phyloP scores from a whole-genome alignment of 2,113 vertebrate species.

The Triplophysa rosa region DNA sequence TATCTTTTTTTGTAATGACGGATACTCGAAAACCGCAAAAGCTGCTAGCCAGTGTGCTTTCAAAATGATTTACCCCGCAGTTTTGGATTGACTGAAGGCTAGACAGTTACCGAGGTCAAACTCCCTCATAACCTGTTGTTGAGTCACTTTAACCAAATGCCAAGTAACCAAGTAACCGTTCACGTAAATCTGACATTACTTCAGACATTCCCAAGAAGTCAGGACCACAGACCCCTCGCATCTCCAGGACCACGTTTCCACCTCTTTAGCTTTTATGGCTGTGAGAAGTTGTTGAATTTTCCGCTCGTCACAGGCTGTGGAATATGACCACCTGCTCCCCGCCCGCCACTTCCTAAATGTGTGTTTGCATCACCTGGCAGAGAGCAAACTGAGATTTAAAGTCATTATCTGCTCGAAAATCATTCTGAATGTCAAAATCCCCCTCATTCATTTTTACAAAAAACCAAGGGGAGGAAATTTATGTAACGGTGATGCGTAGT shows the following conservation, averaged over 20 bases:
- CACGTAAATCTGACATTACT: neutral
- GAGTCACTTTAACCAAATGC: slow-evolving; percentile 1
- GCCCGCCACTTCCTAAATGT: slow-evolving; percentile 6
- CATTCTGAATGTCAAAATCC: slow-evolving; percentile 19
- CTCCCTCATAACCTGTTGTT: neutral
- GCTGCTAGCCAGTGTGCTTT: neutral
- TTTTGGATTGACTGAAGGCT: neutral
- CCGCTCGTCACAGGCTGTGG: slow-evolving; percentile 58
- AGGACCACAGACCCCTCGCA: slow-evolving; percentile 20
- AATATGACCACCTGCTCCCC: slow-evolving; percentile 59
- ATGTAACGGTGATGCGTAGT: slow-evolving; percentile 26
- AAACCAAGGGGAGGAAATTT: neutral
- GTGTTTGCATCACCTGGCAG: slow-evolving; percentile 31
- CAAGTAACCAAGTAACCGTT: slow-evolving; percentile 33
- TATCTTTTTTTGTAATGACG: neutral
- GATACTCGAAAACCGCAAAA: neutral
- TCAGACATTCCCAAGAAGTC: slow-evolving; percentile 41
- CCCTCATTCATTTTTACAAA: neutral
- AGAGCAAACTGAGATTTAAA: neutral
- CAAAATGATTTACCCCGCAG: neutral
- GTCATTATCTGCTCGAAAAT: slow-evolving; percentile 19
- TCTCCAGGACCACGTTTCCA: slow-evolving; percentile 53
- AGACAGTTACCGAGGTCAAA: slow-evolving; percentile 10
- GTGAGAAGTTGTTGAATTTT: slow-evolving; percentile 64
- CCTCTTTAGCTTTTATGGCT: slow-evolving; percentile 70